Conservation (phyloP, 2,888 invertebrate genomes). For the Drosophila meridionalis region DNA sequence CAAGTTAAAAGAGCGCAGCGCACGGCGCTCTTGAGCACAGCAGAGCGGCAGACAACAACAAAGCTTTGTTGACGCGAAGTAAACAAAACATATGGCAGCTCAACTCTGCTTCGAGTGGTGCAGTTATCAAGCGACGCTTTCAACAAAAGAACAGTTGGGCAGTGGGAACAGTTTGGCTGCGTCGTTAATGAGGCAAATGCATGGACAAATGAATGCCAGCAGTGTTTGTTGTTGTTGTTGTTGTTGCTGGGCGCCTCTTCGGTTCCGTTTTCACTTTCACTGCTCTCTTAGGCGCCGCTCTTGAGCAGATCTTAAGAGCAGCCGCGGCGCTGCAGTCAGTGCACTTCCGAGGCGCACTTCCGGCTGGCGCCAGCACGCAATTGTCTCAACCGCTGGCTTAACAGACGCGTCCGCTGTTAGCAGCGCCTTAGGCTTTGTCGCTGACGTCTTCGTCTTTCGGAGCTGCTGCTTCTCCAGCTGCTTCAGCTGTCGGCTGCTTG, state of each 20-base stretch:
- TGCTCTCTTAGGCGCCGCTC: conserved; percentile 37
- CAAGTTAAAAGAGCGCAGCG: conserved; percentile 2
- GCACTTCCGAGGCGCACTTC: conserved; percentile 55
- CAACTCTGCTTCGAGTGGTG: not conserved
- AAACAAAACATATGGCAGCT: conserved; percentile 60
- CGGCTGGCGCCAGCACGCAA: conserved; percentile 36
- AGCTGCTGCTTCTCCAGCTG: conserved; percentile 9
- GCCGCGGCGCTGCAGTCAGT: conserved; percentile 19
- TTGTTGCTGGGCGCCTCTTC: not conserved
- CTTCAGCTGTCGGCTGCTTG: conserved; percentile 34
- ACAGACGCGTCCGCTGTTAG: conserved; percentile 27
- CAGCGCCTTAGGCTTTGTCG: conserved; percentile 29
- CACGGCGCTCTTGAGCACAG: conserved; percentile 18
- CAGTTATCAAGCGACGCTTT: conserved; percentile 9
- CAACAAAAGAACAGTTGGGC: not conserved
- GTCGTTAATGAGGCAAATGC: not conserved
- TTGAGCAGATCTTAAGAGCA: conserved; percentile 33
- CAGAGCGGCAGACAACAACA: conserved; percentile 3
- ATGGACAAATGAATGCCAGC: not conserved
- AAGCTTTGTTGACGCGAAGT: conserved; percentile 39
- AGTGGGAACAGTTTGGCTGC: not conserved
- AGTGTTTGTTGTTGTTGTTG: not conserved
- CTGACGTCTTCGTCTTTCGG: conserved; percentile 37
- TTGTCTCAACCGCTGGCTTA: conserved; percentile 37
- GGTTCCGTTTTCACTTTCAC: conserved; percentile 37